Evolutionary conservation across 2,797 vertebrate species (phyloP).

Genomic region (Pseudomugil gertrudae): DNA sequence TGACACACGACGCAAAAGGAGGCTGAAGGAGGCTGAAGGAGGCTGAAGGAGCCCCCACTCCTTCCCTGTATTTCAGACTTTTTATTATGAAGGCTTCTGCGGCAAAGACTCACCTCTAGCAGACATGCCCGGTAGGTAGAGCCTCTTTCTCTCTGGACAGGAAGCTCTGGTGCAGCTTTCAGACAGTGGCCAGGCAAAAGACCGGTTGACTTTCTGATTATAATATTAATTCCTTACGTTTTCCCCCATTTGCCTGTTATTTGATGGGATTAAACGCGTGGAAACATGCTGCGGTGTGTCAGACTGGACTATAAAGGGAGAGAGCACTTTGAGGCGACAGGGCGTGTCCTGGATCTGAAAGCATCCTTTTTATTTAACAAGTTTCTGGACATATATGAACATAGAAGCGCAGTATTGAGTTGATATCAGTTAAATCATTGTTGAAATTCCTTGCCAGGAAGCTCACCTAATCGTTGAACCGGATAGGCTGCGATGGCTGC

Average conservation of each 20-base stretch:
- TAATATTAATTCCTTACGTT: slow-evolving; percentile 41
- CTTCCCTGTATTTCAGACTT: slow-evolving; percentile 28
- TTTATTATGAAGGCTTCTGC: slow-evolving; percentile 72
- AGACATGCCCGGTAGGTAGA: slow-evolving; percentile 82
- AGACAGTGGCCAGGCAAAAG: neutral
- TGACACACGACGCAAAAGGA: slow-evolving; percentile 52
- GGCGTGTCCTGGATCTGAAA: slow-evolving; percentile 81
- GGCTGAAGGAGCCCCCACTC: slow-evolving; percentile 25
- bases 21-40: no score
- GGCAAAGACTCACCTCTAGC: slow-evolving; percentile 80
- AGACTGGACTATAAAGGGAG: slow-evolving; percentile 50
- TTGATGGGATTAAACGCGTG: slow-evolving; percentile 34
- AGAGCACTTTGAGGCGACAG: slow-evolving; percentile 69
- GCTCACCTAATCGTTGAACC: slow-evolving; percentile 13
- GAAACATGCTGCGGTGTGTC: slow-evolving; percentile 34
- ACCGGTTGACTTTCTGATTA: slow-evolving; percentile 6
- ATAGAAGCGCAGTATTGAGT: neutral
- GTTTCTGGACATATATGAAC: slow-evolving; percentile 55
- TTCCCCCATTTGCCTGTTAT: slow-evolving; percentile 16
- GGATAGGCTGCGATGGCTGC: slow-evolving; percentile 47
- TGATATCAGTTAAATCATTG: slow-evolving; percentile 3
- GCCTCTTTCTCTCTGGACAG: slow-evolving; percentile 53
- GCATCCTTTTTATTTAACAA: slow-evolving; percentile 72
- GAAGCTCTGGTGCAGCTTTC: slow-evolving; percentile 40
- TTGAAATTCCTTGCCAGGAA: slow-evolving; percentile 11